Percentiles rank a stretch among this genome's conserved stretches.
phyloP scores from a whole-genome alignment of 2,113 vertebrate genomes.

The Solenodon paradoxus region DNA sequence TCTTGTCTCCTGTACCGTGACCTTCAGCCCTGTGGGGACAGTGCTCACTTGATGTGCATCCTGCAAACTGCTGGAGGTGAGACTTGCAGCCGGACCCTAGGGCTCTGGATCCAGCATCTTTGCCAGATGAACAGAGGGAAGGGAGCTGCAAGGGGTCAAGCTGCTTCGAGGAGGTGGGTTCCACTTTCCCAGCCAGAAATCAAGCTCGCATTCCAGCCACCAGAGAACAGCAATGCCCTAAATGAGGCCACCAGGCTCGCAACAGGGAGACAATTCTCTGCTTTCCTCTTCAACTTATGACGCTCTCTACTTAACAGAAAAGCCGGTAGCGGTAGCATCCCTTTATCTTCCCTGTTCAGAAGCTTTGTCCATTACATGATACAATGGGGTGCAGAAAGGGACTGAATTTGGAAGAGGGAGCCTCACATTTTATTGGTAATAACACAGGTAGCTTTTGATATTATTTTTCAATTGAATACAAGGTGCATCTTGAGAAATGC shows the following conservation, averaged over 20 bases:
- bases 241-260: not conserved
- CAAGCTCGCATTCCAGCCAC: not conserved
- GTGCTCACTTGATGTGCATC: slow-evolving; percentile 52
- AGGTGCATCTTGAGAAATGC: slow-evolving; percentile 49
- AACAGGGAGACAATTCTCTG: slow-evolving; percentile 8
- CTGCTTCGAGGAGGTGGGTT: not conserved
- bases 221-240: not conserved
- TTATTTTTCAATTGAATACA: slow-evolving; percentile 51
- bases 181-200: slow-evolving; percentile 58
- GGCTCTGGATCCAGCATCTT: slow-evolving; percentile 31
- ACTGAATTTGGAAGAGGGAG: not conserved
- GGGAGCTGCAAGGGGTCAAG: not conserved
- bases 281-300: not conserved
- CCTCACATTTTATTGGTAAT: slow-evolving; percentile 21
- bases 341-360: not conserved
- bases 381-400: not conserved
- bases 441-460: slow-evolving; percentile 49
- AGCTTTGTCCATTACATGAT: not conserved
- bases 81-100: not conserved
- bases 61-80: slow-evolving; percentile 28
- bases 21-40: slow-evolving; percentile 28
- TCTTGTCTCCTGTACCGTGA: not conserved
- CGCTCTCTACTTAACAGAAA: not conserved
- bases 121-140: slow-evolving; percentile 63
- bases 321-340: not conserved